Percentiles rank a stretch among this genome's conserved stretches.
These are phyloP conservation scores for Anguilla megastoma DNA, from an alignment of 2,797 vertebrate species.

Conservation along the genomic window DNA sequence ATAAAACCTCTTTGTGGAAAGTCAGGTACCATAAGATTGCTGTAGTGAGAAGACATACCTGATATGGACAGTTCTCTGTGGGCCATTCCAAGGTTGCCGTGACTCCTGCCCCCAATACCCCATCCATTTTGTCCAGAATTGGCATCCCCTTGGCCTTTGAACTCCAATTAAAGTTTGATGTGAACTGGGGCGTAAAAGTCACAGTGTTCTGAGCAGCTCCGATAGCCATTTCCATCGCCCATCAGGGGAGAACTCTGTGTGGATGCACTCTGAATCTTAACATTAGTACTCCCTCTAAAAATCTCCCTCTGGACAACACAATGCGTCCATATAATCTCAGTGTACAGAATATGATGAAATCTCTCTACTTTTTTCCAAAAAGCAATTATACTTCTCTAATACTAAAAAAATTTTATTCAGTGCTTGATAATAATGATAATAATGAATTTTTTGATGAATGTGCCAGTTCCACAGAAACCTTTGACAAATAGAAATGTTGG, in stretches of 20 bases:
- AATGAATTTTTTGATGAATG: neutral
- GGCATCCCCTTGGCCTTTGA: slow-evolving; percentile 30
- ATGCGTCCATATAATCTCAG: neutral
- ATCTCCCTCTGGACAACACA: neutral
- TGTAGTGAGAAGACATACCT: slow-evolving; percentile 1
- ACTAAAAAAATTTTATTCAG: too few relatives aligned
- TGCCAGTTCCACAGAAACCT: neutral
- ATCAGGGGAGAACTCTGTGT: neutral
- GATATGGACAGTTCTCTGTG: neutral
- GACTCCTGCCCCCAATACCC: slow-evolving; percentile 31
- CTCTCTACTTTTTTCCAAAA: neutral
- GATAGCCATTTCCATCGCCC: slow-evolving; percentile 1
- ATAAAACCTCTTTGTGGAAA: slow-evolving; percentile 7
- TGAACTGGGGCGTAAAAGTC: slow-evolving; percentile 30
- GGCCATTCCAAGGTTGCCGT: slow-evolving; percentile 25
- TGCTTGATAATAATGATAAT: neutral
- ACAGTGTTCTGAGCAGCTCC: slow-evolving; percentile 5
- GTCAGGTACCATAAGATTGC: neutral
- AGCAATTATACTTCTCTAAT: neutral
- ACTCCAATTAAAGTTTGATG: slow-evolving; percentile 40
- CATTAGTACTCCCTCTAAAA: neutral
- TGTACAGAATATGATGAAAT: neutral
- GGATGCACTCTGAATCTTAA: neutral
- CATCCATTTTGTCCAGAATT: slow-evolving; percentile 28
- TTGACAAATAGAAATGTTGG: too few relatives aligned